phyloP scores from a whole-genome alignment of 2,888 invertebrate species.

The Capitulum mitella region DNA sequence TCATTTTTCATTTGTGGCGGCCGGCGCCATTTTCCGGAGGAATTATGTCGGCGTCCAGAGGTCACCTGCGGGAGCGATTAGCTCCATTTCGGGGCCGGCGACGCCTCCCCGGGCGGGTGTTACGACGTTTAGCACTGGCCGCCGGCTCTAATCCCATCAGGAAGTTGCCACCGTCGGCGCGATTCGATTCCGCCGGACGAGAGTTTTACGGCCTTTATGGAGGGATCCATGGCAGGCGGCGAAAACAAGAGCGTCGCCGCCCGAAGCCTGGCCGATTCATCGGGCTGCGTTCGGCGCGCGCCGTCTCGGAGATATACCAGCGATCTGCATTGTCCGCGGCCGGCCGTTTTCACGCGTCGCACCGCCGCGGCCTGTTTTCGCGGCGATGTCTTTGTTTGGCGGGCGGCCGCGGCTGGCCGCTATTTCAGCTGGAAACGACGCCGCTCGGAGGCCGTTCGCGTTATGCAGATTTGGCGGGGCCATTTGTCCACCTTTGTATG shows the following conservation, averaged over 20 bases:
- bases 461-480: neutral
- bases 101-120: slow-evolving; percentile 1
- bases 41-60: neutral
- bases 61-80: neutral
- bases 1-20: slow-evolving; percentile 2
- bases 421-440: neutral
- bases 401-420: neutral
- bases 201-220: slow-evolving; percentile 23
- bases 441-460: neutral
- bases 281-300: neutral
- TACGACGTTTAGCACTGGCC: slow-evolving; percentile 23
- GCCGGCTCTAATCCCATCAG: slow-evolving; percentile 2
- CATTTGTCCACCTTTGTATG: neutral
- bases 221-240: slow-evolving; percentile 12
- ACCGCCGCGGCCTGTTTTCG: neutral
- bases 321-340: neutral
- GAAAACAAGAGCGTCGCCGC: slow-evolving; percentile 11
- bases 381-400: neutral
- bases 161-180: neutral
- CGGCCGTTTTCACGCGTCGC: neutral
- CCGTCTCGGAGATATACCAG: neutral
- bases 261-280: neutral
- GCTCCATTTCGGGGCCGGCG: neutral
- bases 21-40: neutral
- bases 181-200: slow-evolving; percentile 13